A percentile compares a stretch with the other conserved stretches of the same genome.
Conservation (phyloP, 1,140 invertebrate species). For the Arion vulgaris region DNA sequence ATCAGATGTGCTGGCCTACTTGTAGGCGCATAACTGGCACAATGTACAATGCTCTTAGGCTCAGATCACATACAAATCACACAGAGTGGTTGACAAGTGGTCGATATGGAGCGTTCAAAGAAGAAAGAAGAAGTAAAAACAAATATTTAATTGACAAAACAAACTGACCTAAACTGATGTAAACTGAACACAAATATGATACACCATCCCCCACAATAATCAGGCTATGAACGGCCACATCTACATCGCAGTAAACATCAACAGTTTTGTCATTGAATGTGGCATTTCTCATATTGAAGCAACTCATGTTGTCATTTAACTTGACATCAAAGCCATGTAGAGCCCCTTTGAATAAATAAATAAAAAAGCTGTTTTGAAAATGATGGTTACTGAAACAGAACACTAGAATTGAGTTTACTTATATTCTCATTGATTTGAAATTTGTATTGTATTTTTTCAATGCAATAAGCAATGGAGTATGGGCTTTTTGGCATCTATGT, state of each 20-base stretch:
- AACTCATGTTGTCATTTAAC: neutral
- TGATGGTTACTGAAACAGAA: neutral
- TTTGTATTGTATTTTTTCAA: no score
- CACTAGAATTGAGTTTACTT: neutral
- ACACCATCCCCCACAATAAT: neutral
- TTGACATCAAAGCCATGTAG: neutral
- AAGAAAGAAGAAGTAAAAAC: no score
- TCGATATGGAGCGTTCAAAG: no score
- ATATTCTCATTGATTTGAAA: no score
- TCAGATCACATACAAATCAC: no score
- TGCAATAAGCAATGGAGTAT: no score
- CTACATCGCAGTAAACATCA: neutral
- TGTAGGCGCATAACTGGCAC: no score
- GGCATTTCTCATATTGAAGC: neutral
- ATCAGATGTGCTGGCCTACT: no score
- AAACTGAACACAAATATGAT: neutral
- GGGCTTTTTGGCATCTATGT: no score
- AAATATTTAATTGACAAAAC: no score
- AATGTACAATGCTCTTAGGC: no score
- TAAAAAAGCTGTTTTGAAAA: neutral
- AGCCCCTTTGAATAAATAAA: neutral
- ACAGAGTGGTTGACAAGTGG: no score
- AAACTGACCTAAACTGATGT: neutral
- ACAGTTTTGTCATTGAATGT: neutral
- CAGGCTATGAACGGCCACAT: neutral